Evolutionary conservation across 2,797 vertebrate genomes (phyloP).

Genomic region (Tragopan temminckii): DNA sequence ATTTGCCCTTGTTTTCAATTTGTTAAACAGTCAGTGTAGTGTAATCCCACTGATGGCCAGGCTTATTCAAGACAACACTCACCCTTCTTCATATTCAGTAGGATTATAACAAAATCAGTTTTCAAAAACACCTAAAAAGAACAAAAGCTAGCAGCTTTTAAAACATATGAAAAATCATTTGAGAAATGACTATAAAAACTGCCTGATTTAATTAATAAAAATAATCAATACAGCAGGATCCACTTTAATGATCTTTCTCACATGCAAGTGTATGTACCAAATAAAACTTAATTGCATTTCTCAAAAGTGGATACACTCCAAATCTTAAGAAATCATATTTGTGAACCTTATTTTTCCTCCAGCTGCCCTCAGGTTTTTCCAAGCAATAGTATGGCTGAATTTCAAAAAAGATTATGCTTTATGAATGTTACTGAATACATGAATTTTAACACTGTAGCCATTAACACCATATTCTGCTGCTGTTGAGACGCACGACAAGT

Average conservation of each 20-base stretch:
- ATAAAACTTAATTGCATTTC: neutral
- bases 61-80: neutral
- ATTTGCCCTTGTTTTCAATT: neutral
- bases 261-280: neutral
- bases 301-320: neutral
- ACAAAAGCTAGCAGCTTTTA: neutral
- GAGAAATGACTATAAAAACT: neutral
- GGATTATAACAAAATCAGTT: neutral
- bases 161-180: neutral
- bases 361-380: neutral
- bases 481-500: neutral
- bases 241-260: neutral
- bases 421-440: neutral
- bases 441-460: constrained; percentile 6
- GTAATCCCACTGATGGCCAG: neutral
- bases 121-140: neutral
- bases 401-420: neutral
- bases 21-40: neutral
- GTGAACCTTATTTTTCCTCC: neutral
- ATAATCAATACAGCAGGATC: neutral
- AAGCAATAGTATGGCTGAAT: neutral
- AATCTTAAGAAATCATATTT: neutral
- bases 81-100: neutral
- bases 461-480: neutral
- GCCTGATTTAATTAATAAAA: neutral